A percentile compares a stretch with the other conserved stretches of the same genome.
These are phyloP conservation scores for Anarhynchus alexandrinus DNA, from an alignment of 2,113 vertebrate species.

Conservation along the genomic window DNA sequence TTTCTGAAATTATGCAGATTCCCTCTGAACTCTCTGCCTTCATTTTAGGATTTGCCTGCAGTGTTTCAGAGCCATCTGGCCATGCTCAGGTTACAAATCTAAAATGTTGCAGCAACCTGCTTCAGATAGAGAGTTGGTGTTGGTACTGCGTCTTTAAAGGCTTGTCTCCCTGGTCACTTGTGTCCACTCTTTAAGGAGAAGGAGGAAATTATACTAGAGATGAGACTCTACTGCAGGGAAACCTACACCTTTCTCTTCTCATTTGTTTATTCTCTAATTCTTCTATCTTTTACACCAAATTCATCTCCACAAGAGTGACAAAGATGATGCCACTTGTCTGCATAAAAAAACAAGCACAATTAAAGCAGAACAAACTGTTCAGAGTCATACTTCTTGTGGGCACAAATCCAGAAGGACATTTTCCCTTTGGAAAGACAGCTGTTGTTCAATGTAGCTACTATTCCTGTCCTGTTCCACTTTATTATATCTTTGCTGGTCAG, in stretches of 20 bases:
- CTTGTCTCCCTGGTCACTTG: not conserved
- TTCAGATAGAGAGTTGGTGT: not conserved
- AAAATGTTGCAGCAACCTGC: not conserved
- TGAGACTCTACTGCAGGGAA: not conserved
- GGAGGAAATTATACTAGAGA: not conserved
- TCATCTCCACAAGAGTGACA: not conserved
- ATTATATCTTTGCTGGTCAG: not conserved
- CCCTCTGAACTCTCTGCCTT: not conserved
- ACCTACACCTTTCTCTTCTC: not conserved
- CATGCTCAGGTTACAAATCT: not conserved
- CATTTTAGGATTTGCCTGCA: not conserved
- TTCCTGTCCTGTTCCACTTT: not conserved
- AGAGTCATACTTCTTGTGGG: not conserved
- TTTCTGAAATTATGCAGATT: not conserved
- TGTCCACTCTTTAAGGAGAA: not conserved
- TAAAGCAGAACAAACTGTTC: not conserved
- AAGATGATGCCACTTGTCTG: not conserved
- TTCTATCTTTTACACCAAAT: not conserved
- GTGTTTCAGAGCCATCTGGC: not conserved
- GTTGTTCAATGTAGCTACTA: not conserved
- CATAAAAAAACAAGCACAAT: not conserved
- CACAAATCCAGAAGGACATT: not conserved
- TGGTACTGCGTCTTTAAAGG: not conserved
- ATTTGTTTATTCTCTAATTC: not conserved
- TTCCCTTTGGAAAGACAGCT: not conserved